phyloP scores from a whole-genome alignment of 2,113 vertebrate genomes.

The Arothron firmamentum region DNA sequence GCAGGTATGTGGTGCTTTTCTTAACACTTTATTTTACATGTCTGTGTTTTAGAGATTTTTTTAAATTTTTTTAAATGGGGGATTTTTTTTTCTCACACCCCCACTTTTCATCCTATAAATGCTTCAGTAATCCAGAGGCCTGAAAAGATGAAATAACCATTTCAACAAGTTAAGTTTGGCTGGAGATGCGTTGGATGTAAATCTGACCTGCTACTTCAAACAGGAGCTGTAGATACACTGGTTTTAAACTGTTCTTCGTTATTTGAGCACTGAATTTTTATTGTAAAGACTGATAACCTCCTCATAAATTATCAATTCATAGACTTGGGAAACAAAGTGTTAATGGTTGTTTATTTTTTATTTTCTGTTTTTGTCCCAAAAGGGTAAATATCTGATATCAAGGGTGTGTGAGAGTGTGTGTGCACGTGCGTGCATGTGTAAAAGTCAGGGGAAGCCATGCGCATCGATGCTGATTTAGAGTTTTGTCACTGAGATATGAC shows the following conservation, averaged over 20 bases:
- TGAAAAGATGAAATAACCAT: too few relatives aligned
- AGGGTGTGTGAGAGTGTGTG: constrained; percentile 16
- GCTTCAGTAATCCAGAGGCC: too few relatives aligned
- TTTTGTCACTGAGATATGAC: constrained; percentile 47
- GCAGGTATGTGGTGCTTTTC: constrained; percentile 37
- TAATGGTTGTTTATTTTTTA: constrained; percentile 25
- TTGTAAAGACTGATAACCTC: background rate
- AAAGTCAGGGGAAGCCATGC: constrained; percentile 20
- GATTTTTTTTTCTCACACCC: background rate
- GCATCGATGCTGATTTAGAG: constrained; percentile 42
- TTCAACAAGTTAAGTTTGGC: too few relatives aligned
- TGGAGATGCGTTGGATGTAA: background rate
- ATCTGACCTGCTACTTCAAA: background rate
- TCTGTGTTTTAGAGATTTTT: constrained; percentile 15
- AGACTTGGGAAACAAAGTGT: constrained; percentile 16
- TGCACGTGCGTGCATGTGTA: constrained; percentile 22
- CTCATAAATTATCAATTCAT: background rate
- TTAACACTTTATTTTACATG: constrained; percentile 25
- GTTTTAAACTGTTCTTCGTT: background rate
- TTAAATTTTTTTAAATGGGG: background rate
- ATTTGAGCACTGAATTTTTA: constrained; percentile 1
- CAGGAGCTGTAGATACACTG: background rate
- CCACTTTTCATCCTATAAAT: too few relatives aligned
- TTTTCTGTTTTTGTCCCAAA: constrained; percentile 41
- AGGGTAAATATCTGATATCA: constrained; percentile 17